phyloP scores from a whole-genome alignment of 2,113 vertebrate genomes.

The Bambusicola thoracicus region DNA sequence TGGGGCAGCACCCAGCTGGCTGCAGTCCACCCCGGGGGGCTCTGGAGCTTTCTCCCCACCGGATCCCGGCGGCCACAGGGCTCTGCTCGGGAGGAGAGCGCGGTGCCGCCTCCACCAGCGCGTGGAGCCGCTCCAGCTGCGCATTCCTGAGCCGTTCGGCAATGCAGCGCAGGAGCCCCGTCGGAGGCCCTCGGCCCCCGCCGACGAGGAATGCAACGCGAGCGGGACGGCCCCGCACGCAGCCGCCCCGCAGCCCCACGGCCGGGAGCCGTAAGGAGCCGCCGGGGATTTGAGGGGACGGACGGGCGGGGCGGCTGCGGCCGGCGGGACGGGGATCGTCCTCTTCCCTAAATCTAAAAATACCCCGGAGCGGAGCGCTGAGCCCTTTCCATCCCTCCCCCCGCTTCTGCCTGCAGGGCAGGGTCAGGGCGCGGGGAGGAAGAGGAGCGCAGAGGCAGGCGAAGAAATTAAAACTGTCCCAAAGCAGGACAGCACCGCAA shows the following conservation, averaged over 20 bases:
- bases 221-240: neutral
- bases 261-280: neutral
- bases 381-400: slow-evolving; percentile 8
- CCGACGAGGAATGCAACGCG: slow-evolving; percentile 22
- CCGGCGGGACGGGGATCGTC: neutral
- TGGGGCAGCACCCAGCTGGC: no score
- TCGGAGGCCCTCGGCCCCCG: slow-evolving; percentile 34
- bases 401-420: neutral
- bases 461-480: neutral
- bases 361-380: neutral
- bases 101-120: slow-evolving; percentile 42
- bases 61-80: neutral
- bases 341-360: slow-evolving; percentile 42
- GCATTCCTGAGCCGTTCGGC: slow-evolving; percentile 78
- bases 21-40: neutral
- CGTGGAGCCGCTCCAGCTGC: slow-evolving; percentile 73
- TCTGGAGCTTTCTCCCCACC: neutral
- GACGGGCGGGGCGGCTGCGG: rapidly evolving
- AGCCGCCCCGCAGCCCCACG: neutral
- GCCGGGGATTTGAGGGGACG: neutral
- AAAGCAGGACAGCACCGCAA: neutral
- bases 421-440: slow-evolving; percentile 23
- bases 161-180: slow-evolving; percentile 37
- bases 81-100: neutral
- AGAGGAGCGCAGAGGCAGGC: neutral